Conservation (phyloP, 2,113 vertebrate species). For the Chaenocephalus aceratus region DNA sequence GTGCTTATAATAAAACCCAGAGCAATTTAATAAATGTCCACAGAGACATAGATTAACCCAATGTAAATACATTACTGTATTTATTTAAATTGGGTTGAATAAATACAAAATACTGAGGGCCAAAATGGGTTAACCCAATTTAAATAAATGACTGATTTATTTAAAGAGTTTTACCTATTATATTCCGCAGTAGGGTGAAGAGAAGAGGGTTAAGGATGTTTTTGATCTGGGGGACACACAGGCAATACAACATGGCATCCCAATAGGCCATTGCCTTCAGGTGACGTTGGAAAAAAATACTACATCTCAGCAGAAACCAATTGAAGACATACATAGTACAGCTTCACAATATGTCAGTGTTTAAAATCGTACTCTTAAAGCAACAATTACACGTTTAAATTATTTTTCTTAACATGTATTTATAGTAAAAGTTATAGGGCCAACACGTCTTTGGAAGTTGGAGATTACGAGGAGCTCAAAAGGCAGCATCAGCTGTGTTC, state of each 20-base stretch:
- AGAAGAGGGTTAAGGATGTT: not conserved
- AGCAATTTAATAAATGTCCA: no score
- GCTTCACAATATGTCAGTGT: not conserved
- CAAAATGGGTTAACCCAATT: no score
- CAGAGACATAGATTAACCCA: no score
- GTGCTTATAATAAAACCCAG: no score
- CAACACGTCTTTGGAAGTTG: accelerated
- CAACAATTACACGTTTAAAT: not conserved
- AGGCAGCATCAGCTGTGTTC: slow-evolving; percentile 51
- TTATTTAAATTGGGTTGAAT: no score
- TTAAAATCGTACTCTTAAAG: not conserved
- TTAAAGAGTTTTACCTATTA: no score
- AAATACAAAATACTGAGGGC: no score
- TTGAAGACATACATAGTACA: not conserved
- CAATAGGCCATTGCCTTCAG: slow-evolving; percentile 3
- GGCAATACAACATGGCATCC: not conserved
- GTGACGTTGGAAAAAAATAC: not conserved
- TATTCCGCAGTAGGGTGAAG: not conserved
- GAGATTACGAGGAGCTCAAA: slow-evolving; percentile 27
- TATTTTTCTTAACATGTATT: not conserved
- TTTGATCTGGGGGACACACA: not conserved
- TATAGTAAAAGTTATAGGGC: not conserved
- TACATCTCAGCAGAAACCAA: not conserved
- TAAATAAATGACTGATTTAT: no score
- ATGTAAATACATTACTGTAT: no score